These are phyloP conservation scores for Gallinago media DNA, from an alignment of 2,113 vertebrate species.

Conservation along the genomic window DNA sequence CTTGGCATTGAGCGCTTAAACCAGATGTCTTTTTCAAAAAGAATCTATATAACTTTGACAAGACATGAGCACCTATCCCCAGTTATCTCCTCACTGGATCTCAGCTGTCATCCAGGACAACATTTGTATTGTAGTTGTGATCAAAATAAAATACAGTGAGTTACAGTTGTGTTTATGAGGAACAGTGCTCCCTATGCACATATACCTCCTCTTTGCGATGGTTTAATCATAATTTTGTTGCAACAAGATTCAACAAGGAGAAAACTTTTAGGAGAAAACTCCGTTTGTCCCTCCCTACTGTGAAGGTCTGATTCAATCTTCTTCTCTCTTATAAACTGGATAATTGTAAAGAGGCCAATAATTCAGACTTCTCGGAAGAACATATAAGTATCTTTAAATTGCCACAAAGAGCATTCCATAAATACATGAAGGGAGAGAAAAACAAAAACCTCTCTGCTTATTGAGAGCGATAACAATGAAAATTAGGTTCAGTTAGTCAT, in stretches of 20 bases:
- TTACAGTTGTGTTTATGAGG: not conserved
- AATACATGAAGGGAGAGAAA: not conserved
- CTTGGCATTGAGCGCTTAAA: slow-evolving; percentile 52
- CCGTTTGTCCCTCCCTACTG: not conserved
- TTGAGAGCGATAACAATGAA: slow-evolving; percentile 8
- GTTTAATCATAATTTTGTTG: not conserved
- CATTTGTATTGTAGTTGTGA: not conserved
- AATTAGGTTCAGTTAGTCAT: slow-evolving; percentile 10
- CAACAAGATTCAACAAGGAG: not conserved
- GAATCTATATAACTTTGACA: slow-evolving; percentile 24
- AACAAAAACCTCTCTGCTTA: not conserved
- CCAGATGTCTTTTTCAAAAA: slow-evolving; percentile 41
- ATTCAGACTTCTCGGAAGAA: not conserved
- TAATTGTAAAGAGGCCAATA: not conserved
- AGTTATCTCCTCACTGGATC: slow-evolving; percentile 31
- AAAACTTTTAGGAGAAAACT: not conserved
- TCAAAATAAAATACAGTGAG: slow-evolving; percentile 8
- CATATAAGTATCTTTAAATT: not conserved
- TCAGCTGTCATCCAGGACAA: slow-evolving; percentile 5
- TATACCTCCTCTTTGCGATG: not conserved
- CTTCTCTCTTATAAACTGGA: not conserved
- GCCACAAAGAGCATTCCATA: not conserved
- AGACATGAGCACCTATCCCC: slow-evolving; percentile 34
- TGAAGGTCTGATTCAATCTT: not conserved
- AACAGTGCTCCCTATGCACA: not conserved